Base-by-base conservation (phyloP, 1,140 invertebrate genomes). In the Glossosoma conforme region DNA sequence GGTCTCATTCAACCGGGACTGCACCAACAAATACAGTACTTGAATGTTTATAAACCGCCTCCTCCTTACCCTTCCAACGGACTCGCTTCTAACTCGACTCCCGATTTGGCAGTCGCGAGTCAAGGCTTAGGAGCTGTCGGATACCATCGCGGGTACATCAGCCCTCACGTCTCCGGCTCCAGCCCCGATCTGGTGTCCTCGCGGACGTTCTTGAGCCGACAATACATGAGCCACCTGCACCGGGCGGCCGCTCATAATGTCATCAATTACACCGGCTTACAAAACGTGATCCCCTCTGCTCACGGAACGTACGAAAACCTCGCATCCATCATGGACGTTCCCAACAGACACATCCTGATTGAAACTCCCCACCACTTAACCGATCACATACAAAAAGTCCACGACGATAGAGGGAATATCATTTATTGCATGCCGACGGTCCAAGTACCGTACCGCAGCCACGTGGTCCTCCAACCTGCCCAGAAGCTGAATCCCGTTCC, bases 1-100 rank as follows among this genome's bases (percentile, higher is more conserved):
- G 45, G 35, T 5, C 59, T 71, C 44, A 67, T 69, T 1, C 69
- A 69, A 41, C 56, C 68, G 13, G 70, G 68, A 41, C 54, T 61
- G 13, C 64, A 67, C 28, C 60, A 56, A 17, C 65, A 65, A 11
- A 62, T 83, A 47, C 80, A 81, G 24, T 77, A 85, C 58, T 71
- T 86, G 35, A 84, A 86, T 58, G 73, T 89, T 8, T 86, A 82
- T 62, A 91, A 91, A 67, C 87, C 83, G 0, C 89, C 89, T 0
- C 89, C 89, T 0, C 88, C 89, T 0, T 91, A 91, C 68, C 85
- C 86, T 0, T 80, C 81, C 0, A 80, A 77, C 60, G 74, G 84
- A 2, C 72, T 84, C 15, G 86, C 83, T 52, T 88, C 83, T 32
- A 85, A 83, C 55, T 89, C 86, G 5, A 91, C 87, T 0, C 89